phyloP scores from a whole-genome alignment of 2,888 invertebrate species.

The Erynnis tages region DNA sequence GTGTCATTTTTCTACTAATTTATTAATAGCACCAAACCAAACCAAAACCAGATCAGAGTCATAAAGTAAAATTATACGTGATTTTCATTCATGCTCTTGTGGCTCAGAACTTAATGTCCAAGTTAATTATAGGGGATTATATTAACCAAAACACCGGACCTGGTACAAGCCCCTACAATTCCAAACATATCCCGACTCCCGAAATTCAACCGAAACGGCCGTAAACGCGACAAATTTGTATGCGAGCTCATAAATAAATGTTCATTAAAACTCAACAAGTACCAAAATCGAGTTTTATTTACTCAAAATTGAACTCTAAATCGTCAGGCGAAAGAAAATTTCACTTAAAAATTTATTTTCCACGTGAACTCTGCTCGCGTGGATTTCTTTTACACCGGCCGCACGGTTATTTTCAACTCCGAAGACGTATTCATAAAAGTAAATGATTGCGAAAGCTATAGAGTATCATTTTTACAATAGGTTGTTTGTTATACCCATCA shows the following conservation, averaged over 20 bases:
- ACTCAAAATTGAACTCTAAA: slow-evolving; percentile 55
- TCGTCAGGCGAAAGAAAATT: slow-evolving; percentile 42
- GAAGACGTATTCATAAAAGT: slow-evolving; percentile 48
- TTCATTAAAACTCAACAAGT: slow-evolving; percentile 66
- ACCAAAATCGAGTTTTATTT: slow-evolving; percentile 48
- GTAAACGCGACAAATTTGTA: slow-evolving; percentile 70
- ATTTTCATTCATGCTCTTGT: slow-evolving; percentile 30
- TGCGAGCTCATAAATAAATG: slow-evolving; percentile 63
- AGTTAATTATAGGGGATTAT: slow-evolving; percentile 60
- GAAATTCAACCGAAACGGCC: slow-evolving; percentile 54
- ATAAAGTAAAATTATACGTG: slow-evolving; percentile 29
- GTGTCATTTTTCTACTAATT: too few species aligned
- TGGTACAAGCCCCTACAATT: slow-evolving; percentile 45
- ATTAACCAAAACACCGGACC: slow-evolving; percentile 59
- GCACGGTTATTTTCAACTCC: slow-evolving; percentile 53
- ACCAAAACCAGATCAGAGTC: slow-evolving; percentile 23
- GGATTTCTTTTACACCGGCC: slow-evolving; percentile 50
- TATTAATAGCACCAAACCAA: background rate
- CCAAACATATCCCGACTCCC: slow-evolving; percentile 51
- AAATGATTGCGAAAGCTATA: slow-evolving; percentile 40
- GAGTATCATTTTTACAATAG: slow-evolving; percentile 5
- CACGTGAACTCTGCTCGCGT: slow-evolving; percentile 48
- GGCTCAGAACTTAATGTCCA: slow-evolving; percentile 43
- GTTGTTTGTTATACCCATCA: background rate
- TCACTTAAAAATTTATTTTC: slow-evolving; percentile 45